Evolutionary conservation across 2,797 vertebrate genomes (phyloP), one percentile per base, ranked within the genome.

Genomic region (Bovichtus diacanthus): DNA sequence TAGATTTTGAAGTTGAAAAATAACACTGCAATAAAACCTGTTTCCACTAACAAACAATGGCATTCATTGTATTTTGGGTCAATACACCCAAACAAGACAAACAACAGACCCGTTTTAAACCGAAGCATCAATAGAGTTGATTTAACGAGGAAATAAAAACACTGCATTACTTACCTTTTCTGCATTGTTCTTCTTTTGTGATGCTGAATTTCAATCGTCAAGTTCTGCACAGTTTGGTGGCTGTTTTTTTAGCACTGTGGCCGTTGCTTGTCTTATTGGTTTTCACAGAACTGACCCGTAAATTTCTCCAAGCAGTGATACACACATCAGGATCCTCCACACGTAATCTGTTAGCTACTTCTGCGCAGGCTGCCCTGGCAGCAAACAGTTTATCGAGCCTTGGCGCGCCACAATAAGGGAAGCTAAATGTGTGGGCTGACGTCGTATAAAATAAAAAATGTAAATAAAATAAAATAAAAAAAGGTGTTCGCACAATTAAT

Each of bases 61-160:
- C 34, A 74, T 61, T 50, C 1, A 55, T 25, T 72, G 34, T 61
- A 10, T 65, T 75, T 60, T 63, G 70, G 43, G 15, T 75, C 63
- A 63, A 85, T 75, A 73, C n/a, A 61, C 27, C 3, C 61, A 51
- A 68, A 78, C 58, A 41, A 60, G 36, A 64, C 43, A 47, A 73
- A 75, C 38, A 77, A 78, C 10, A 70, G 18, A 50, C 21, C 47
- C 70, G 25, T 54, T 81, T 77, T 75, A 73, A 21, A 60, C 56
- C 68, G 51, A 77, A 21, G 44, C 56, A 69, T 19, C 21, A 56
- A 27, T 21, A 59, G 2, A 4, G 25, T 13, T 50, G 68, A 44
- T 70, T 50, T 36, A 50, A 70, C 6, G 53, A 56, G 19, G 25
- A 36, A 12, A 59, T 50, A 69, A 67, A 84, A 80, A 8, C 6